Evolutionary conservation across 2,797 vertebrate genomes (phyloP), one percentile per base, ranked within the genome.

Genomic region (Hoplostethus mediterraneus): DNA sequence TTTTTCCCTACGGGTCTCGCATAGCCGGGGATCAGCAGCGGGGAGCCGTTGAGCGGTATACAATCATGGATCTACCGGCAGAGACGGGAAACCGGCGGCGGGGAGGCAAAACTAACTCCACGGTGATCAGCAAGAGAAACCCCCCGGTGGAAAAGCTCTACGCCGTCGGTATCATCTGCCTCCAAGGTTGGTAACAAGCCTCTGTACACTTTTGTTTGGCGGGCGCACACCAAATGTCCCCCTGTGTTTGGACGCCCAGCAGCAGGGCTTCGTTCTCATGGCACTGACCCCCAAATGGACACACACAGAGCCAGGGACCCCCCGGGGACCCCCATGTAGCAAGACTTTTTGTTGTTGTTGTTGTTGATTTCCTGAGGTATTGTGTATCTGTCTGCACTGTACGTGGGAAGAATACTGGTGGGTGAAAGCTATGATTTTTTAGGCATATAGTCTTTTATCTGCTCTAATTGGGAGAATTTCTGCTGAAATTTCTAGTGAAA

Each of bases 111-210:
- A 83, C 59, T 8, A 85, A 48, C 63, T 87, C 84, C 67, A 48
- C 78, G 31, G 79, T n/a, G 75, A 73, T 3, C 2, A 51, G 5
- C 57, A 53, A 74, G 75, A 84, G 80, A 17, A 85, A 21, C 63
- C 3, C 68, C 28, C 65, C 82, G 60, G 33, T 65, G 75, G 72
- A 74, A 8, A 30, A 59, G 44, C 40, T 89, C 49, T 79, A 53
- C 63, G 66, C 78, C 5, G 8, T 86, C 52, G 82, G 67, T 73
- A 8, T 95, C 4, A 13, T 95, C 77, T 92, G 67, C 84, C 67
- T 91, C 33, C 88, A 93, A 91, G 94, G 94, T 95, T 36, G 71
- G 94, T 79, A 57, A 14, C 47, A 9, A 69, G 36, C 51, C 21
- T 0, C 7, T 14, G 5, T 6, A 21, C 54, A 3, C 6, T 8